Base-by-base conservation (phyloP, 2,113 vertebrate species). In the Pristiophorus japonicus region DNA sequence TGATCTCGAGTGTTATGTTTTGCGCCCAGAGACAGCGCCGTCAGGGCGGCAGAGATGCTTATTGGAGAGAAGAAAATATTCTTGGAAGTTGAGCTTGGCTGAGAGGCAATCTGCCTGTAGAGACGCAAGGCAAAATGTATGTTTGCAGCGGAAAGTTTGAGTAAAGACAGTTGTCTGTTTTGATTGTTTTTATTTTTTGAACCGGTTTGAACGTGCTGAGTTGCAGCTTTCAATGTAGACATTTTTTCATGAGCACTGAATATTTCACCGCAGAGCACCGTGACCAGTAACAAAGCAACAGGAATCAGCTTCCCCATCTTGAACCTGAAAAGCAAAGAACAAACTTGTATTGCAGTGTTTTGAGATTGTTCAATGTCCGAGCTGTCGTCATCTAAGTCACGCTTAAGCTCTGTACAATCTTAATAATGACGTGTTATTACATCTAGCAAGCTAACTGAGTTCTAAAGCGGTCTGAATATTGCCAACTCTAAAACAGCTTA, bases 11-110 rank as follows among this genome's bases (percentile, higher is more conserved):
- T 98, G 55, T 96, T 96, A 30, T 96, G 97, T 12, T 95, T 96
- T 2, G 98, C 97, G 94, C 97, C 97, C 55, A 97, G 96, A 0
- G 97, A 97, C 95, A 98, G 96, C 63, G 97, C 97, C 65, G 97
- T 97, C 96, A 98, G 97, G 81, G 97, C 96, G 4, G 96, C 85
- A 45, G 97, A 98, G 96, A 98, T 97, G 66, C 98, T 98, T 20
- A 96, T 63, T 2, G 98, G 98, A 67, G 98, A 98, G 96, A 97
- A 98, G 96, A 98, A 98, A 95, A 98, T 96, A n/a, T 98, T 98
- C 95, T 97, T 96, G 87, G 96, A 96, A 73, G 96, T 95, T 22
- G 88, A 38, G 34, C 30, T 92, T 20, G 95, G 96, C 38, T 96
- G 78, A 96, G 81, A 34, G 51, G 96, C 96, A n/a, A 98, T 84